phyloP scores from a whole-genome alignment of 2,888 invertebrate species.

The Agrenia bidenticulata region DNA sequence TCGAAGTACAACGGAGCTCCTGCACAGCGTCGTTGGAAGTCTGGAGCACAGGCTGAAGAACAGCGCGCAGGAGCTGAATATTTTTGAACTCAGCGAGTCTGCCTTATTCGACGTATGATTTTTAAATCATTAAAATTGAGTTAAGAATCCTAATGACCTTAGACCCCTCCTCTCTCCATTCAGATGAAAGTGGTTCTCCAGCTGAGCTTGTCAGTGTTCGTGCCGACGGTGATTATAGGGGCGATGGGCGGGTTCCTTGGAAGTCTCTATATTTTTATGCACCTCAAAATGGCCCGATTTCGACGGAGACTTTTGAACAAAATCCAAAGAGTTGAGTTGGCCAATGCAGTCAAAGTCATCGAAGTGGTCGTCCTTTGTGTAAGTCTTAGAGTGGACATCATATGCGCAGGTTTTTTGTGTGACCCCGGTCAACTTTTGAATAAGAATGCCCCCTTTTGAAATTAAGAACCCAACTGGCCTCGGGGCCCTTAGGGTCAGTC shows the following conservation, averaged over 20 bases:
- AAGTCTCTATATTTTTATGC: constrained; percentile 57
- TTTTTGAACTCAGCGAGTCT: constrained; percentile 14
- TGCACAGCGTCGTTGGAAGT: constrained; percentile 3
- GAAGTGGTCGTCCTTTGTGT: constrained; percentile 55
- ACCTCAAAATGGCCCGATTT: constrained; percentile 56
- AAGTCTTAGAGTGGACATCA: constrained; percentile 1
- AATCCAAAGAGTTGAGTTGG: constrained; percentile 52
- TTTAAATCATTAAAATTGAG: background rate
- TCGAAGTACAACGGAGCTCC: constrained; percentile 19
- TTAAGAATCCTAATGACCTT: background rate
- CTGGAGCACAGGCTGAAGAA: constrained; percentile 13
- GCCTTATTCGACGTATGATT: constrained; percentile 22
- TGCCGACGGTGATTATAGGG: constrained; percentile 57
- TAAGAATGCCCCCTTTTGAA: too few relatives aligned
- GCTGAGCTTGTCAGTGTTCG: constrained; percentile 57
- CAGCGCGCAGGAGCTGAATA: background rate
- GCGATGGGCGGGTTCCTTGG: constrained; percentile 57
- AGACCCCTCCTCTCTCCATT: too few relatives aligned
- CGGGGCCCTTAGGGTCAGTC: background rate
- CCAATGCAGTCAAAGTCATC: constrained; percentile 54
- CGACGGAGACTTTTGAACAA: constrained; percentile 55
- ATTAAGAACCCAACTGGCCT: too few relatives aligned
- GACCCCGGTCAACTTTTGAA: too few relatives aligned
- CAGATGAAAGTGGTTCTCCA: constrained; percentile 56
- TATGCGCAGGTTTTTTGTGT: too few relatives aligned